Base-by-base conservation (phyloP, 2,888 invertebrate species). In the Dasypogon diadema region DNA sequence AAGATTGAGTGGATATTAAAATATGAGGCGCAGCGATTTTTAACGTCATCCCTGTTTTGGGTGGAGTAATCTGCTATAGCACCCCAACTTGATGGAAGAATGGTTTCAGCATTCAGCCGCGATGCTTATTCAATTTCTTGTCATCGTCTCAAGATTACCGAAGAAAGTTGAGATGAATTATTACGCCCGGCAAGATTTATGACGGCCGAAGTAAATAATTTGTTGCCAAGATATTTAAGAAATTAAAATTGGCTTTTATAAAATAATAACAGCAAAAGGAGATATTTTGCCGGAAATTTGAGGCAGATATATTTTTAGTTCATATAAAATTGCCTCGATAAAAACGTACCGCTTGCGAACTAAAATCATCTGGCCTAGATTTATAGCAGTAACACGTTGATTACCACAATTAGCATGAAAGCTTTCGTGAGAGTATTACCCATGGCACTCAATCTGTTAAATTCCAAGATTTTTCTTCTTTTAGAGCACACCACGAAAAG, bases 91-190 rank as follows among this genome's bases (percentile, higher is more conserved):
- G 51, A 51, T 51, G 26, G 8, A 18, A 30, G 56, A 26, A 14
- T 37, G 14, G 18, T 14, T 34, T 51, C 21, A 2, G 30, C 16
- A 26, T 30, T 37, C 37, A 18, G 14, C 2, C 46, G 65, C 65
- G 65, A 46, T 46, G 37, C 70, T 70, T 70, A 70, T 70, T 70
- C 70, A 70, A 70, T 70, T 70, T 70, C 54, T 70, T 70, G 70
- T 70, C 70, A 70, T 70, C 70, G 54, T 54, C 70, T 70, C 54
- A 54, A 16, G 30, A 70, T 51, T 18, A 70, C 70, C 34, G 24
- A 54, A 70, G 70, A 54, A 70, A 70, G 70, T 34, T 70, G 70
- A 54, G 70, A 70, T 70, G 70, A 70, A 70, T 70, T 54, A 70
- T 70, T 70, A 54, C 54, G 70, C 54, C 21, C 24, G 51, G 54